phyloP scores from a whole-genome alignment of 2,888 invertebrate genomes.

The Chrysodeixis includens region DNA sequence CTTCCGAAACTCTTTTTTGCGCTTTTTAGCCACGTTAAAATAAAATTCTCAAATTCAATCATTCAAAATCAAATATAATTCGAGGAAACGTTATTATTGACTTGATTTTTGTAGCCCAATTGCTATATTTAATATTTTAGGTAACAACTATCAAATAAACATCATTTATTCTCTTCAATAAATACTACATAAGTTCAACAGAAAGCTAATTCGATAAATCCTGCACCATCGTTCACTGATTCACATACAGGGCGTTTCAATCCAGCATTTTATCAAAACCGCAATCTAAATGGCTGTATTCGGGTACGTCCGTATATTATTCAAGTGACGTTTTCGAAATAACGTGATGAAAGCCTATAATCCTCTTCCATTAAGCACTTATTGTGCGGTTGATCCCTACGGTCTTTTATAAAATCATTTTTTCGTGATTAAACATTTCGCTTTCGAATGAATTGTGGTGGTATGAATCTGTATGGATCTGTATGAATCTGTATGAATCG shows the following conservation, averaged over 20 bases:
- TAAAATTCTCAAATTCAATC: no score
- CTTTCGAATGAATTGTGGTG: conserved; percentile 51
- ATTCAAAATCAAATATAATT: no score
- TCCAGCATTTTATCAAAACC: conserved; percentile 63
- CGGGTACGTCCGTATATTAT: conserved; percentile 65
- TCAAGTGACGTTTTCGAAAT: conserved; percentile 71
- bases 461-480: conserved; percentile 23
- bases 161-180: neutral
- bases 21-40: no score
- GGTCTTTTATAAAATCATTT: conserved; percentile 68
- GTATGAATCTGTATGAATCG: conserved; percentile 30
- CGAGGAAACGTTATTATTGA: no score
- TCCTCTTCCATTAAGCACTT: conserved; percentile 77
- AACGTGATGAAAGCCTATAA: conserved; percentile 75
- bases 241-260: conserved; percentile 43
- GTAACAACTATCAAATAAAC: neutral
- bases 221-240: conserved; percentile 41
- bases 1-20: no score
- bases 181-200: no score
- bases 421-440: conserved; percentile 68
- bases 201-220: conserved; percentile 35
- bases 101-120: no score
- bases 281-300: conserved; percentile 72
- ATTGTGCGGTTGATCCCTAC: conserved; percentile 67
- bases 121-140: no score